Evolutionary conservation across 2,888 invertebrate genomes (phyloP), one percentile per base, ranked within the genome.

Genomic region (Carterocephalus palaemon): DNA sequence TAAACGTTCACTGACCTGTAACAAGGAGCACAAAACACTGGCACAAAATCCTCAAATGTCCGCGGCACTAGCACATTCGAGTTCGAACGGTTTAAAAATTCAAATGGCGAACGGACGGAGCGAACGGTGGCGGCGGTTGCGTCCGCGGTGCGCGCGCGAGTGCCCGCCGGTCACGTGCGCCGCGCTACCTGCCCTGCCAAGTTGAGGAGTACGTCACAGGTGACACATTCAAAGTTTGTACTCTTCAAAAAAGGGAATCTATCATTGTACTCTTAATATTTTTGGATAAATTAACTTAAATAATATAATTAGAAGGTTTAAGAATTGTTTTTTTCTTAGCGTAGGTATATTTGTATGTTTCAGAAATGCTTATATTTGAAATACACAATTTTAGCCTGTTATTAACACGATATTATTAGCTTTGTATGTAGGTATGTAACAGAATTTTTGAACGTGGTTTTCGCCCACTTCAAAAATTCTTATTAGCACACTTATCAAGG

Each of bases 111-210:
- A 64, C 75, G 71, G 67, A 67, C 68, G 67, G 32, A 31, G n/a
- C 23, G 43, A 15, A 16, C 37, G 45, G 9, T 38, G 67, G 76
- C 68, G 76, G 76, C 80, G 80, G 73, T 72, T 69, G 62, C 68
- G 72, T 70, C 74, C 74, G 74, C 76, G 73, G 83, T 75, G 73
- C 79, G 80, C 84, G 81, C 84, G 75, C 83, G 84, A 84, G 74
- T 85, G 85, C 72, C 78, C 72, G 59, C 71, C 66, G 66, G 72
- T 78, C 75, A 71, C 78, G 73, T 75, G 79, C 75, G 72, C 64
- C 66, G 64, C 61, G 60, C 59, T 75, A 72, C 73, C 70, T 74
- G 74, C 65, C 70, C 75, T 63, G 65, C 75, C 64, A 56, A 80
- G 58, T 79, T 71, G 59, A 62, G 62, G 57, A 73, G 64, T 31